Percentiles rank a stretch among this genome's conserved stretches.
These are phyloP conservation scores for Eristalis arbustorum DNA, from an alignment of 2,888 invertebrate genomes.

Conservation along the genomic window DNA sequence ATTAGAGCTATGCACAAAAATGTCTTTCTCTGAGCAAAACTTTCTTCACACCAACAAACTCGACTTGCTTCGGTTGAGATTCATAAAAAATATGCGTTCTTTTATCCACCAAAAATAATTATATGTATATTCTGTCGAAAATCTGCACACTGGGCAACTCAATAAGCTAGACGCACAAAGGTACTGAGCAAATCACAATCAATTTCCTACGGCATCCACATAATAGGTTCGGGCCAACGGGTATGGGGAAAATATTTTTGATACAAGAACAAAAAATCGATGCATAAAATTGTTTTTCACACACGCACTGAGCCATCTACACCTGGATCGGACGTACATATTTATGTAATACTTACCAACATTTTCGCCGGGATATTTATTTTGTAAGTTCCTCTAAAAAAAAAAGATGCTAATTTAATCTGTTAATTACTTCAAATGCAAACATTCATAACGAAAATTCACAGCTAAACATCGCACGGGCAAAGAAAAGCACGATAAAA, in stretches of 20 bases:
- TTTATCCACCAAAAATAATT: not conserved
- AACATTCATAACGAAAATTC: conserved; percentile 28
- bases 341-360: conserved; percentile 27
- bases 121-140: not conserved
- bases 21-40: not conserved
- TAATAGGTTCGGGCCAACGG: not conserved
- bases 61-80: not conserved
- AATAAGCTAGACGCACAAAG: not conserved
- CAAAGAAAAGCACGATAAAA: conserved; percentile 14
- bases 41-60: not conserved
- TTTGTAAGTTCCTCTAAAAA: not conserved
- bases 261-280: conserved; percentile 6
- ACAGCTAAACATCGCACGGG: conserved; percentile 4
- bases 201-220: not conserved
- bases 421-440: not conserved
- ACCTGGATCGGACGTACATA: not conserved
- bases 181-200: not conserved
- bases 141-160: not conserved
- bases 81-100: not conserved
- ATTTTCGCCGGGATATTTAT: conserved; percentile 34
- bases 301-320: not conserved
- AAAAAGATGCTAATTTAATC: not conserved
- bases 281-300: not conserved
- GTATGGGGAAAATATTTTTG: not conserved
- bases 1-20: not conserved